Evolutionary conservation across 2,113 vertebrate genomes (phyloP).

Genomic region (Onychorhynchus coronatus): DNA sequence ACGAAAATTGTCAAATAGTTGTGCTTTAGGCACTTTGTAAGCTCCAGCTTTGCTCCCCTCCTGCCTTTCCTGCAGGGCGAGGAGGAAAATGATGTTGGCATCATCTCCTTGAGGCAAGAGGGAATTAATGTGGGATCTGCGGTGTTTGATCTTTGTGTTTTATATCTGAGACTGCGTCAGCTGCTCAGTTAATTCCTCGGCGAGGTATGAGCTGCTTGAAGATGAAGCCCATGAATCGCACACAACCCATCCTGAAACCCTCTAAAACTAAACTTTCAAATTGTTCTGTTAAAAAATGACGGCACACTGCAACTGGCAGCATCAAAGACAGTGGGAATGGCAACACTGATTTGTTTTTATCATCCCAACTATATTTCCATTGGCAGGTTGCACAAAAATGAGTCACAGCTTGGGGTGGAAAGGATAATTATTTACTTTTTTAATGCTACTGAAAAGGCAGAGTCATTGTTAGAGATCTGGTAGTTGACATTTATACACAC

Average conservation of each 20-base stretch:
- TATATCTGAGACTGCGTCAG: neutral
- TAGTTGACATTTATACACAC: too few species aligned
- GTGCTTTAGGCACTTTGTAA: neutral
- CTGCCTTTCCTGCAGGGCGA: neutral
- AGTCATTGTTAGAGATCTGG: too few species aligned
- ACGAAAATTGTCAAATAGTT: neutral
- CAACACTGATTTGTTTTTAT: neutral
- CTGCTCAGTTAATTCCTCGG: neutral
- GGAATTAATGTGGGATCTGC: neutral
- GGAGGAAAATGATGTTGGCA: neutral
- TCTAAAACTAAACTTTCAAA: neutral
- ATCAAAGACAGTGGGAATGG: neutral
- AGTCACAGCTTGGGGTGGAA: neutral
- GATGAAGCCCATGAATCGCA: neutral
- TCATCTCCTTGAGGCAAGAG: neutral
- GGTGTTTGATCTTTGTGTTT: neutral
- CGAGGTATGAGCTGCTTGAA: neutral
- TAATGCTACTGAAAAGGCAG: too few species aligned
- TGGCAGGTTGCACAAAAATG: neutral
- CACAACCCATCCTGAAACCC: neutral
- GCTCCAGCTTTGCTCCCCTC: neutral
- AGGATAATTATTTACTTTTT: neutral
- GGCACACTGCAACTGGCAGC: neutral
- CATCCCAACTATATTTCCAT: neutral
- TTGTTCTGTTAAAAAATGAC: neutral